These are phyloP conservation scores for Enteromius anoplus DNA, from an alignment of 2,797 vertebrate species.

Conservation along the genomic window DNA sequence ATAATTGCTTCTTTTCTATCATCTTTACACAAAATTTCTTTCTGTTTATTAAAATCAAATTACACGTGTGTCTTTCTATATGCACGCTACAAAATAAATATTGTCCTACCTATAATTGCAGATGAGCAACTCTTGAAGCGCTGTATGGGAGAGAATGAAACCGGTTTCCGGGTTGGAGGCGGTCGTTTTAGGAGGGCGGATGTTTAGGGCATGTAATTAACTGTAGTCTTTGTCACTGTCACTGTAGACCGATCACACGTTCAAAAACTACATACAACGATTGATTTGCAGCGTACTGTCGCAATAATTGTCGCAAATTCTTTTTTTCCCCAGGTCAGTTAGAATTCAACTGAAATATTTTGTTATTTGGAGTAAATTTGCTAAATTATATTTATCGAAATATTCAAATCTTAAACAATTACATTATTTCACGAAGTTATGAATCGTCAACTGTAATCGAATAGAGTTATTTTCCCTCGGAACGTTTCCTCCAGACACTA, in stretches of 20 bases:
- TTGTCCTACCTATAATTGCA: slow-evolving; percentile 18
- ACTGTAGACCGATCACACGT: too few relatives aligned
- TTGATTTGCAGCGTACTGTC: neutral
- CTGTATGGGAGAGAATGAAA: neutral
- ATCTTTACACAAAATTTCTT: neutral
- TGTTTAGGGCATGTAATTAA: neutral
- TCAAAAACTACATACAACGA: slow-evolving; percentile 25
- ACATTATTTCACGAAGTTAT: neutral
- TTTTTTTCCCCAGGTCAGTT: neutral
- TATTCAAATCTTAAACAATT: neutral
- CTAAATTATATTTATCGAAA: neutral
- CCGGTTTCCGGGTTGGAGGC: slow-evolving; percentile 22
- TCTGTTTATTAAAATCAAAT: neutral
- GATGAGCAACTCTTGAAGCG: neutral
- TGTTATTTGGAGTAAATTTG: neutral
- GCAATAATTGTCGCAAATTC: neutral
- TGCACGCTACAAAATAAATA: neutral
- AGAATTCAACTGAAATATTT: neutral
- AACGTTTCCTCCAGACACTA: slow-evolving; percentile 53
- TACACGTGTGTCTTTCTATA: neutral
- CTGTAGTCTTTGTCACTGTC: slow-evolving; percentile 8
- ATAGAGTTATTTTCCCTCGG: slow-evolving; percentile 41
- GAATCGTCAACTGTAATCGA: neutral
- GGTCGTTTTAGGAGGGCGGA: neutral
- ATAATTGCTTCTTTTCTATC: neutral